Evolutionary conservation across 2,888 invertebrate species (phyloP), one percentile per base, ranked within the genome.

Genomic region (Machimus rusticus): DNA sequence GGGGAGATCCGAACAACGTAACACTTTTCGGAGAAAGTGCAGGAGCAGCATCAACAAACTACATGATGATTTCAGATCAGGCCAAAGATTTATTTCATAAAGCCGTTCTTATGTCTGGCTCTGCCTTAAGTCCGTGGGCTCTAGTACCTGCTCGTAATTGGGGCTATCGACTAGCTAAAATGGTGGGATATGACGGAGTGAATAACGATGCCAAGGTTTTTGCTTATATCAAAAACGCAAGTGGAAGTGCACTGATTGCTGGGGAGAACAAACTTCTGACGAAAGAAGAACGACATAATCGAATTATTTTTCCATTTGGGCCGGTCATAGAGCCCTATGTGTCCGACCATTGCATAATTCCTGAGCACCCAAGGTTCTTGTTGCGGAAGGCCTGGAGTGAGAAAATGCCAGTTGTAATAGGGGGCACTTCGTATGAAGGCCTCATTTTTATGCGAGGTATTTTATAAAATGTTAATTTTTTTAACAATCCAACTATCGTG

Each of bases 11-110:
- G 0, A 90, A 93, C 8, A 94, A 94, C 88, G 93, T 92, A 2
- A 94, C 94, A 0, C 91, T 94, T 9, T 93, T 94, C 89, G 94
- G 94, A 1, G 93, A 94, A 90, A 94, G 94, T 89, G 94, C 94
- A 1, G 94, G 94, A 1, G 93, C 91, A 8, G 93, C 92, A 34
- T 92, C 93, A 3, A 92, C 93, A 0, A 93, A 94, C 89, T 93
- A 92, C 87, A 91, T 94, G 90, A 92, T 93, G 89, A 89, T 94
- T 6, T 94, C 94, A 0, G 93, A 94, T 55, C 92, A 93, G 90
- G 91, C 94, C 1, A 93, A 92, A 89, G 90, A 90, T 76, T 90
- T 92, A 12, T 93, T 93, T 87, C 92, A 92, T 88, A 92, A 92
- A 88, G 91, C 90, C 1, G 91, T 92, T 43, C 89, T 91, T 14